Evolutionary conservation across 2,888 invertebrate species (phyloP), one percentile per base, ranked within the genome.

Genomic region (Xestoiulus laeticollis): DNA sequence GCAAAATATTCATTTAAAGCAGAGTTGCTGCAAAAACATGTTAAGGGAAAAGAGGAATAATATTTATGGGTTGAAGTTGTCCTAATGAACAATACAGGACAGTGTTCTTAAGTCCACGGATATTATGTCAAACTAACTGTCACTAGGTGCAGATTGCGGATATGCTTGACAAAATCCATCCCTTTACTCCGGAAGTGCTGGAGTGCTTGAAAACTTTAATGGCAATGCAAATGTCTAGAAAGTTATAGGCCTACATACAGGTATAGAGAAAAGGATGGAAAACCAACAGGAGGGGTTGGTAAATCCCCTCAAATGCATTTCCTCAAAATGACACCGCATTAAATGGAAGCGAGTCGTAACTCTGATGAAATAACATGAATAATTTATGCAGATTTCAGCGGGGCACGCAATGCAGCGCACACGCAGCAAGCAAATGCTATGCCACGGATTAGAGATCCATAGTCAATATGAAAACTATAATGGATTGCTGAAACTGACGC

Each of bases 321-420:
- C 59, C 59, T 59, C 59, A 59, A 59, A 59, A 59, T 22, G 59
- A 59, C 59, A 59, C 59, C 59, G 59, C 59, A 59, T 59, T 59
- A 59, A 59, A 59, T 59, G 59, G 59, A 59, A 59, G 59, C 59
- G 59, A 59, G 59, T 59, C 59, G 59, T 59, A 59, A 59, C 59
- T 59, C 59, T 59, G 59, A 59, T 59, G 59, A 59, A 59, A 59
- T 59, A 59, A 59, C 59, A 22, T 59, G 59, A 59, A 59, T 59
- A 59, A 59, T 59, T 59, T 59, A 59, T 59, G 59, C 59, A 59
- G 59, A 59, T 59, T 59, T n/a, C 59, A 59, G 59, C 59, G 59
- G 59, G 59, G 16, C 59, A 59, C 59, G 59, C 59, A 59, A 59
- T 59, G 22, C 22, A 59, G 22, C 59, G 59, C 12, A 16, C 59